These are phyloP conservation scores for Darevskia mixta DNA, from an alignment of 2,797 vertebrate genomes.

Conservation along the genomic window DNA sequence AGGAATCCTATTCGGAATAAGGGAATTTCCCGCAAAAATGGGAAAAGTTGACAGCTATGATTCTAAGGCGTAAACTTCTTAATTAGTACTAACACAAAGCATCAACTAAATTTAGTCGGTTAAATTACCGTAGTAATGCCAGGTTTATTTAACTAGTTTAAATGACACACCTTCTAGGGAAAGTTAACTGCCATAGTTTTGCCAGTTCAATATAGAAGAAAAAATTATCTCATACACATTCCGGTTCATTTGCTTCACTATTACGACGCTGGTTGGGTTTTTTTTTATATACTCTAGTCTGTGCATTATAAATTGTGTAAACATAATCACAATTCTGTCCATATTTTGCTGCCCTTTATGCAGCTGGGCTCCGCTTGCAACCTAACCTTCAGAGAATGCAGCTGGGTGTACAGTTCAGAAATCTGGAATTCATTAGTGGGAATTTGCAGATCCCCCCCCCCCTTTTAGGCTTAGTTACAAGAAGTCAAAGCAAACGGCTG, in stretches of 20 bases:
- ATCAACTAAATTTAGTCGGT: background rate
- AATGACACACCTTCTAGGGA: background rate
- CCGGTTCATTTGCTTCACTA: background rate
- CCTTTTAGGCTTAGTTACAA: slow-evolving; percentile 58
- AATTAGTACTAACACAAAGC: background rate
- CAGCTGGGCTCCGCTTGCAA: slow-evolving; percentile 71
- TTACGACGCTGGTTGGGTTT: slow-evolving; percentile 11
- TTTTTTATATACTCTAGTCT: slow-evolving; percentile 22
- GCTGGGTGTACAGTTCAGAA: slow-evolving; percentile 57
- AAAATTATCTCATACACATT: background rate
- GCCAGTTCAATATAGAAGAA: background rate
- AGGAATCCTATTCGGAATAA: too few species aligned
- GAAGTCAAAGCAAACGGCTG: slow-evolving; percentile 67
- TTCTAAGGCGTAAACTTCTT: background rate
- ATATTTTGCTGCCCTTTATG: slow-evolving; percentile 62
- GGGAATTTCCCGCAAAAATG: too few species aligned
- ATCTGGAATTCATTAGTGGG: slow-evolving; percentile 78
- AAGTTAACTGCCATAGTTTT: background rate
- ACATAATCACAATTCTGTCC: slow-evolving; percentile 42
- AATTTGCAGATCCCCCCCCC: slow-evolving; percentile 56
- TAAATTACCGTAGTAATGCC: background rate
- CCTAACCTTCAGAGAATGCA: slow-evolving; percentile 61
- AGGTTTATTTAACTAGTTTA: background rate
- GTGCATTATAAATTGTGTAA: slow-evolving; percentile 40
- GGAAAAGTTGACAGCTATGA: too few species aligned